phyloP scores from a whole-genome alignment of 2,888 invertebrate genomes.

The Brenthis ino region DNA sequence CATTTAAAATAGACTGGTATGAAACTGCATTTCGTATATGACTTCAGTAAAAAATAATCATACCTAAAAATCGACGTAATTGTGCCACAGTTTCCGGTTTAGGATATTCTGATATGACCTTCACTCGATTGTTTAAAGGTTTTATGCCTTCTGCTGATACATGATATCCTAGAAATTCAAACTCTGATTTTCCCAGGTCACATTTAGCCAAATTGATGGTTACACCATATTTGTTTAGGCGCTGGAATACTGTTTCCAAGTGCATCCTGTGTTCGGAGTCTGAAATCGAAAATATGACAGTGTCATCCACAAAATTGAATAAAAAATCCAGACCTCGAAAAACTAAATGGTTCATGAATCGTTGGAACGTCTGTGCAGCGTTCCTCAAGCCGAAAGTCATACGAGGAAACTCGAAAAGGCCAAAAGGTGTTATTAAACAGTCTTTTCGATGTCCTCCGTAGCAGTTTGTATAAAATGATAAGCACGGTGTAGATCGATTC shows the following conservation, averaged over 20 bases:
- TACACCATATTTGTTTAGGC: constrained; percentile 12
- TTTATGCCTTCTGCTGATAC: constrained; percentile 5
- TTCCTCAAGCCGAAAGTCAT: too few relatives aligned
- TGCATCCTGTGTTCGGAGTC: not conserved
- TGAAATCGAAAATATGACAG: too few relatives aligned
- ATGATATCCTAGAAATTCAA: constrained; percentile 22
- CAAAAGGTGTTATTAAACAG: too few relatives aligned
- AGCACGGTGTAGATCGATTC: too few relatives aligned
- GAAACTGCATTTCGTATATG: not conserved
- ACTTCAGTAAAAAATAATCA: too few relatives aligned
- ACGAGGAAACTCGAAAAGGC: too few relatives aligned
- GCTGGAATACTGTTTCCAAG: not conserved
- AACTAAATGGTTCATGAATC: too few relatives aligned
- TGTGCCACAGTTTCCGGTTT: not conserved
- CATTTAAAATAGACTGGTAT: constrained; percentile 11
- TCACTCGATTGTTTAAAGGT: constrained; percentile 3
- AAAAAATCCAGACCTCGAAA: too few relatives aligned
- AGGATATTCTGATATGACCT: not conserved
- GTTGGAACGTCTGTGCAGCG: too few relatives aligned
- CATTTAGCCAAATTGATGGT: constrained; percentile 21
- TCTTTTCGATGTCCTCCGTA: too few relatives aligned
- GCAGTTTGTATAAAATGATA: too few relatives aligned
- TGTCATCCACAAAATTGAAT: too few relatives aligned
- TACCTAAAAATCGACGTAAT: not conserved
- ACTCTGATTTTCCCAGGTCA: constrained; percentile 19